Base-by-base conservation (phyloP, 1,140 invertebrate genomes). In the Cyclina sinensis region DNA sequence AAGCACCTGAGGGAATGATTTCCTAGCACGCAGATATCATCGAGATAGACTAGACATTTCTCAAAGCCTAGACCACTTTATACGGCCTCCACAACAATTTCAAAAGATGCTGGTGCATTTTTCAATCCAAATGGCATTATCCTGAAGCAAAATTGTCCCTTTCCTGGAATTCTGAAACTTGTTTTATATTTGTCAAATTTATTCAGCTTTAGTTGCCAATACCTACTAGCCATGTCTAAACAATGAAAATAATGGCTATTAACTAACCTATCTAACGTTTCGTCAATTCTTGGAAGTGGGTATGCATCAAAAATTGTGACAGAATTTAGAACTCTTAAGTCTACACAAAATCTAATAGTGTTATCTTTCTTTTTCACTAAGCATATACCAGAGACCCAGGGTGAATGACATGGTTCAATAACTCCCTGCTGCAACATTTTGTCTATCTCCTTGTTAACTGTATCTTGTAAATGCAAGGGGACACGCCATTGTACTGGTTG, bases 351-450 rank as follows among this genome's bases (percentile, higher is more conserved):
- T n/a, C n/a, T 89, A 43, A 96, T 89, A 24, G 92, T 88, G 18
- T 95, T 95, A 91, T 96, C 92, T 0, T 92, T 65, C 85, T 96
- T 96, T n/a, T 92, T 51, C 0, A 96, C 95, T 12, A 95, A 92
- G 9, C 96, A 96, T 18, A n/a, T n/a, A n/a, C n/a, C n/a, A n/a
- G n/a, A n/a, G n/a, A n/a, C n/a, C n/a, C n/a, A n/a, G n/a, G n/a
- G n/a, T n/a, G n/a, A n/a, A n/a, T n/a, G n/a, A n/a, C n/a, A n/a
- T n/a, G n/a, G n/a, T n/a, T n/a, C n/a, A 96, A 96, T 94, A 24
- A 95, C 91, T 46, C 94, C 94, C 62, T 94, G 87, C 18, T 89
- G 51, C 30, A 93, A 92, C 70, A 96, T 90, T 32, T 89, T 70
- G 21, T 82, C 68, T 16, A 90, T 12, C 30, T 90, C 82, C 18